phyloP scores from a whole-genome alignment of 1,140 invertebrate genomes.

The Brachionus paranguensis region DNA sequence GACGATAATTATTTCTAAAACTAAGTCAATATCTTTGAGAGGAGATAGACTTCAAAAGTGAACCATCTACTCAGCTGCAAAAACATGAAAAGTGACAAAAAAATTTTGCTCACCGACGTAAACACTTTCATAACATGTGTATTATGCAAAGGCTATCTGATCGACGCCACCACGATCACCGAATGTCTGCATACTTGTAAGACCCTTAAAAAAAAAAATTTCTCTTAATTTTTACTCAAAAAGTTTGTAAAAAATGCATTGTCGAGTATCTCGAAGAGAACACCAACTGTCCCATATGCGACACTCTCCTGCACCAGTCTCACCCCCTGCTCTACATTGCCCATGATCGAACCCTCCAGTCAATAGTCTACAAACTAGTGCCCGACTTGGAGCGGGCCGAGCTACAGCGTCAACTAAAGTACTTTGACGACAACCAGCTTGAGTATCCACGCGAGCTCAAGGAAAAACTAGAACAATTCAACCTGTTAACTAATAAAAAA shows the following conservation, averaged over 20 bases:
- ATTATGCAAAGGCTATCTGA: slow-evolving; percentile 56
- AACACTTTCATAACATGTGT: slow-evolving; percentile 49
- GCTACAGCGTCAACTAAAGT: slow-evolving; percentile 21
- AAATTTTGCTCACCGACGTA: slow-evolving; percentile 22
- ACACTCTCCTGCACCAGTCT: slow-evolving; percentile 57
- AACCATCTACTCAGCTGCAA: not conserved
- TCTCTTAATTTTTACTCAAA: slow-evolving; percentile 40
- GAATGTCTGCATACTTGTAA: slow-evolving; percentile 59
- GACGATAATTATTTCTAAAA: not conserved
- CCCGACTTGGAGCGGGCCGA: slow-evolving; percentile 46
- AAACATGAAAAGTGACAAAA: slow-evolving; percentile 31
- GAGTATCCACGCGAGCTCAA: not conserved
- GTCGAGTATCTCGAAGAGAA: slow-evolving; percentile 54
- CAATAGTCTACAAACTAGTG: slow-evolving; percentile 87
- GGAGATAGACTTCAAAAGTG: not conserved
- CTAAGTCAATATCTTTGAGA: not conserved
- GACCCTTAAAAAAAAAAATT: slow-evolving; percentile 39
- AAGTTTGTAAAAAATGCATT: slow-evolving; percentile 58
- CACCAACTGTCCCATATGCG: slow-evolving; percentile 53
- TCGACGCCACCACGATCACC: slow-evolving; percentile 57
- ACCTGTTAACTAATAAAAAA: not conserved
- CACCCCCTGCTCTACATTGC: slow-evolving; percentile 62
- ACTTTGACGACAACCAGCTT: slow-evolving; percentile 4
- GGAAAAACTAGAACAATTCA: not conserved
- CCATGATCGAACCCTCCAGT: slow-evolving; percentile 95